These are phyloP conservation scores for pig (Sus scrofa) DNA, from an alignment of 2,113 vertebrate genomes.

Conservation along the genomic window T2T-Sscrofa CM000819.6:104291001-104291500, in stretches of 20 bases:
- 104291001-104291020: not conserved
- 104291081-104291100: not conserved
- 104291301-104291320: not conserved
- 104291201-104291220: not conserved
- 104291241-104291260: not conserved
- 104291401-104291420: not conserved
- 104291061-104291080: not conserved
- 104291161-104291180: constrained; percentile 8
- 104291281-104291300: not conserved
- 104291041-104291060: not conserved
- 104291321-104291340: not conserved
- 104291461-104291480: not conserved
- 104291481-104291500: not conserved
- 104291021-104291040: not conserved
- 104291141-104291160: constrained; percentile 9
- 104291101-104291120: not conserved
- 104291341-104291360: not conserved
- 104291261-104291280: not conserved
- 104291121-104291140: constrained; percentile 56
- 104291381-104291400: not conserved
- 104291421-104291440: not conserved
- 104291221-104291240: not conserved
- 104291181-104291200: not conserved
- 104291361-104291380: not conserved
- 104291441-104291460: not conserved